Evolutionary conservation across 2,797 vertebrate genomes (phyloP).

Genomic region (Oreonectes daqikongensis): DNA sequence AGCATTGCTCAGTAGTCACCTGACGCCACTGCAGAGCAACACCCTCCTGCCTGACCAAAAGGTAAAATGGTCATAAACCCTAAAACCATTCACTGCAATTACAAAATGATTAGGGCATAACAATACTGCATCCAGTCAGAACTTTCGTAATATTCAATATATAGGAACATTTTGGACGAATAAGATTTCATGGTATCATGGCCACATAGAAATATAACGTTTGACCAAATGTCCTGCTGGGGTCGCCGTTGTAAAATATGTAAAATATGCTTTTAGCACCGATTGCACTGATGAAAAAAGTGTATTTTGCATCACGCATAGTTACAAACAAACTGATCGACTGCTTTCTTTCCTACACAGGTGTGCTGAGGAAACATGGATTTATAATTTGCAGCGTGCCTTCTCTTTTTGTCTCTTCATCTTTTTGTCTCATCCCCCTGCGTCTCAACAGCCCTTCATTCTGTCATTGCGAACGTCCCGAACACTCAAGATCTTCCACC

Average conservation of each 20-base stretch:
- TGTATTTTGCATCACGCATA: too few relatives aligned
- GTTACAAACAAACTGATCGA: background rate
- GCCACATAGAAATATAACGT: too few relatives aligned
- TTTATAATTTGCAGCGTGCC: constrained; percentile 65
- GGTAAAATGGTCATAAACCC: constrained; percentile 61
- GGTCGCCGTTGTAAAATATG: too few relatives aligned
- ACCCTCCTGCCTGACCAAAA: constrained; percentile 78
- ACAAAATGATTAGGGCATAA: too few relatives aligned
- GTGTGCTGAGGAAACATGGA: constrained; percentile 74
- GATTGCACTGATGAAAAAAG: too few relatives aligned
- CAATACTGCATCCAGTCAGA: too few relatives aligned
- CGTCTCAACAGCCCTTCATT: constrained; percentile 25
- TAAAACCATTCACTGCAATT: background rate
- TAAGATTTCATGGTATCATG: too few relatives aligned
- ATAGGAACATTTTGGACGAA: too few relatives aligned
- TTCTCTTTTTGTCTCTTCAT: constrained; percentile 65
- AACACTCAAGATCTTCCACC: constrained; percentile 22
- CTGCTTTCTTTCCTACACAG: constrained; percentile 59
- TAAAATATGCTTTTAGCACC: too few relatives aligned
- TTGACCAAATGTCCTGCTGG: too few relatives aligned
- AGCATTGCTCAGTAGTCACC: constrained; percentile 70
- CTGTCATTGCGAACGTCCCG: constrained; percentile 30
- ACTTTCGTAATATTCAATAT: too few relatives aligned
- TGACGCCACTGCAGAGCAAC: constrained; percentile 70
- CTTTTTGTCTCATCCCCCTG: constrained; percentile 47